These are phyloP conservation scores for Cecropterus lyciades DNA, from an alignment of 1,140 invertebrate genomes.

Conservation along the genomic window DNA sequence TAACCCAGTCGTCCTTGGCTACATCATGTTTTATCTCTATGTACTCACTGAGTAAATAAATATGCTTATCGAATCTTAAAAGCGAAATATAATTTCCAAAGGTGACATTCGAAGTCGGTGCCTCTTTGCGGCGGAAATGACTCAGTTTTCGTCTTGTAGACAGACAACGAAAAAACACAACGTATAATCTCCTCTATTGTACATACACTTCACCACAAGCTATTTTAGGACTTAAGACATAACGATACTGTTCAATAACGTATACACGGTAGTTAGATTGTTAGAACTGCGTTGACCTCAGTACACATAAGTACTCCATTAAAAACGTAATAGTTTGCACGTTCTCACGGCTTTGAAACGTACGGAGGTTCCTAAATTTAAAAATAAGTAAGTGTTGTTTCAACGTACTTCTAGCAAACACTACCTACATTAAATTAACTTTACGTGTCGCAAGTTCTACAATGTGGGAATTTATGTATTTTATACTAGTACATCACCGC, in stretches of 20 bases:
- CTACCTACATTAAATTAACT: no score
- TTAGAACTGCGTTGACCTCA: constrained; percentile 23
- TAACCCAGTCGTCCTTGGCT: not conserved
- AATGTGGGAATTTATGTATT: no score
- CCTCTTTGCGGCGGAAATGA: constrained; percentile 56
- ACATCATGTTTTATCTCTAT: not conserved
- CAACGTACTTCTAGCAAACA: constrained; percentile 1
- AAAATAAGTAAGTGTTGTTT: constrained; percentile 16
- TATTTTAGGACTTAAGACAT: constrained; percentile 15
- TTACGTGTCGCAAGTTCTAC: no score
- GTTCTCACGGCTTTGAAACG: constrained; percentile 41
- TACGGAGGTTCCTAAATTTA: constrained; percentile 27
- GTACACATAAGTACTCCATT: constrained; percentile 44
- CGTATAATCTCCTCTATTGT: constrained; percentile 24
- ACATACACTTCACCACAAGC: not conserved
- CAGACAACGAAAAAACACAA: constrained; percentile 43
- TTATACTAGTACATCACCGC: no score
- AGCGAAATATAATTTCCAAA: constrained; percentile 25
- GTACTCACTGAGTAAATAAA: not conserved
- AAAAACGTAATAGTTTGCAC: constrained; percentile 42
- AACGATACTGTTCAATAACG: not conserved
- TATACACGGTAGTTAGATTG: not conserved
- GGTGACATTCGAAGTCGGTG: constrained; percentile 55
- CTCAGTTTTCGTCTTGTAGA: constrained; percentile 52
- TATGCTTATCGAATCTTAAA: not conserved